Conservation (phyloP, 2,113 vertebrate genomes). For the Ailurus styani region DNA sequence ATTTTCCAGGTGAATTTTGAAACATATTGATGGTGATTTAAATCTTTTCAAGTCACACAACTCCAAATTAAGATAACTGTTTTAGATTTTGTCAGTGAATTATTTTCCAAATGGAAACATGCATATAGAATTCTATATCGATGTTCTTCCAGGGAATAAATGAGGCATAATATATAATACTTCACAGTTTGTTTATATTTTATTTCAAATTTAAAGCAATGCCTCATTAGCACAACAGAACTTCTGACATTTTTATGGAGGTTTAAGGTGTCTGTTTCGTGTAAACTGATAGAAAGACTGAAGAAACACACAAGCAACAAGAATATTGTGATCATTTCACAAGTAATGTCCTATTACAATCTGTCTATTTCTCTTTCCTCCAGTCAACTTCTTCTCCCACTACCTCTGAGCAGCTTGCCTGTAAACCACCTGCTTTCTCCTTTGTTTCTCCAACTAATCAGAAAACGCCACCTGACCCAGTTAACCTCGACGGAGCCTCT, state of each 20-base stretch:
- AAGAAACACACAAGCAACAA: slow-evolving; percentile 21
- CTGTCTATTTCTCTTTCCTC: slow-evolving; percentile 79
- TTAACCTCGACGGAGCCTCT: slow-evolving; percentile 72
- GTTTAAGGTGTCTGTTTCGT: slow-evolving; percentile 1
- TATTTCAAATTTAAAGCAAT: slow-evolving; percentile 21
- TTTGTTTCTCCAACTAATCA: slow-evolving; percentile 84
- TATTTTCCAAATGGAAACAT: background rate
- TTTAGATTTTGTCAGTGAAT: background rate
- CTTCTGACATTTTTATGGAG: background rate
- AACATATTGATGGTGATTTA: background rate
- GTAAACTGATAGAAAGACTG: slow-evolving; percentile 51
- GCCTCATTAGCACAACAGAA: background rate
- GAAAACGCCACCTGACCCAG: slow-evolving; percentile 70
- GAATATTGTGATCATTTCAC: slow-evolving; percentile 48
- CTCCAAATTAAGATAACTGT: background rate
- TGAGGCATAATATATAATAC: background rate
- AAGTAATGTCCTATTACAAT: slow-evolving; percentile 70
- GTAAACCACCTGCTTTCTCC: slow-evolving; percentile 80
- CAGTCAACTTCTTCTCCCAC: slow-evolving; percentile 83
- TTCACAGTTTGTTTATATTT: background rate
- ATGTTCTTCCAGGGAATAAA: background rate
- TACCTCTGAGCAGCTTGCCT: slow-evolving; percentile 82
- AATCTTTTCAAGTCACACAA: background rate
- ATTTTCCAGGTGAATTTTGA: slow-evolving; percentile 32
- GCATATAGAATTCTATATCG: background rate